Base-by-base conservation (phyloP, 2,797 vertebrate genomes). In the Hoplostethus atlanticus region DNA sequence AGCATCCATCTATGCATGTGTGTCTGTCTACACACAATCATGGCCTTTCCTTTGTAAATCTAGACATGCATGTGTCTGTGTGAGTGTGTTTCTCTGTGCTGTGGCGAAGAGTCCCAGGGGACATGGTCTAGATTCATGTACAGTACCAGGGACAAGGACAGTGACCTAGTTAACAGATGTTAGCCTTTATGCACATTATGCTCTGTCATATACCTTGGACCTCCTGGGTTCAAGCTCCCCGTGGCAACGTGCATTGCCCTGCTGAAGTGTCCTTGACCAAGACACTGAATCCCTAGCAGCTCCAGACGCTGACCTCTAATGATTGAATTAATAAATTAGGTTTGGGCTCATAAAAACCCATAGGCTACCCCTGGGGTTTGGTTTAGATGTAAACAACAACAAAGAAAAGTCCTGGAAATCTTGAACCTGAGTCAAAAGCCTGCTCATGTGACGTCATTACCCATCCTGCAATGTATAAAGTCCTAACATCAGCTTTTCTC, bases 81-180 rank as follows among this genome's bases (percentile, higher is more conserved):
- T 13, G 63, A 42, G 56, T 51, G 72, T 69, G 72, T 44, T 25
- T 55, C 1, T 7, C 62, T 81, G 57, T 63, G 64, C 67, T 73
- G 74, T 58, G 59, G 71, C 3, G 1, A 68, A 50, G 9, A 21
- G 71, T 88, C 93, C 84, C 76, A 16, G 1, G 90, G 83, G 92
- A 92, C 85, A 51, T 79, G 91, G 80, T 91, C 87, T 73, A 92
- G 48, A 91, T 93, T 90, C 57, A 71, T 76, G 17, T 90, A 88
- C 83, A 83, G 81, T 83, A 75, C 66, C 70, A 72, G 64, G 77
- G 76, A 80, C 63, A 79, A 15, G 54, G 68, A 84, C 56, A 54
- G 64, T 87, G 89, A 80, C 90, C 87, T 71, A 86, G 62, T 90
- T 91, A 84, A 76, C 83, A 85, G 81, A 87, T 87, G 79, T 71